A percentile compares a stretch with the other conserved stretches of the same genome.
Conservation (phyloP, 23 tunicate genomes). For the Halocynthia roretzi region DNA sequence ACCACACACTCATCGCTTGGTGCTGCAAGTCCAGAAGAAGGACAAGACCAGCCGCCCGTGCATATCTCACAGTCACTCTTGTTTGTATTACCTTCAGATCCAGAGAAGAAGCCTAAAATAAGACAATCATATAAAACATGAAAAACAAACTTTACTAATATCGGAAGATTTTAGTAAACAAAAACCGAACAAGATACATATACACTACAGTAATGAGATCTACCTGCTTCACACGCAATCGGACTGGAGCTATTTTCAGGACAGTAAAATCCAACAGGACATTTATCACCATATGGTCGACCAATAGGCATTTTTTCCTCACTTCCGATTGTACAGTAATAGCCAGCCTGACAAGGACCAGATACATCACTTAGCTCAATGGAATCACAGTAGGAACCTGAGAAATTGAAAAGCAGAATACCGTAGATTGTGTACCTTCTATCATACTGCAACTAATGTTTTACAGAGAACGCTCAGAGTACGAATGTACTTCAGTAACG, state of each 20-base stretch:
- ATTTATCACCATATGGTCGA: constrained; percentile 47
- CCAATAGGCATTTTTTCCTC: constrained; percentile 31
- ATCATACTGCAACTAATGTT: too few species aligned
- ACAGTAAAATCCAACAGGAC: constrained; percentile 74
- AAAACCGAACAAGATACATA: background rate
- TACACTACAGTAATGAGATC: background rate
- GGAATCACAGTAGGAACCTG: constrained; percentile 71
- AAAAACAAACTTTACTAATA: background rate
- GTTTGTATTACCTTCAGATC: constrained; percentile 11
- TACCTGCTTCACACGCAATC: constrained; percentile 55
- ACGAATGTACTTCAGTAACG: too few species aligned
- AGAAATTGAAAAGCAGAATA: background rate
- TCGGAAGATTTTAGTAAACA: background rate
- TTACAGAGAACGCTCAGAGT: too few species aligned
- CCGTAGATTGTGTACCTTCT: too few species aligned
- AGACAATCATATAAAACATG: too few species aligned
- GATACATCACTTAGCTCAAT: constrained; percentile 43
- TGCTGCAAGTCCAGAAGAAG: constrained; percentile 30
- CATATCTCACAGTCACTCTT: constrained; percentile 47
- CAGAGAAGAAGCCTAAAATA: constrained; percentile 40
- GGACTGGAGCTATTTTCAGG: constrained; percentile 47
- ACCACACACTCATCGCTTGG: constrained; percentile 56
- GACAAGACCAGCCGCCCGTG: constrained; percentile 75
- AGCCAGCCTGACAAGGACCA: constrained; percentile 79
- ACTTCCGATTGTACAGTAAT: constrained; percentile 76